Evolutionary conservation across 2,797 vertebrate genomes (phyloP).

Genomic region (Sphaeramia orbicularis): DNA sequence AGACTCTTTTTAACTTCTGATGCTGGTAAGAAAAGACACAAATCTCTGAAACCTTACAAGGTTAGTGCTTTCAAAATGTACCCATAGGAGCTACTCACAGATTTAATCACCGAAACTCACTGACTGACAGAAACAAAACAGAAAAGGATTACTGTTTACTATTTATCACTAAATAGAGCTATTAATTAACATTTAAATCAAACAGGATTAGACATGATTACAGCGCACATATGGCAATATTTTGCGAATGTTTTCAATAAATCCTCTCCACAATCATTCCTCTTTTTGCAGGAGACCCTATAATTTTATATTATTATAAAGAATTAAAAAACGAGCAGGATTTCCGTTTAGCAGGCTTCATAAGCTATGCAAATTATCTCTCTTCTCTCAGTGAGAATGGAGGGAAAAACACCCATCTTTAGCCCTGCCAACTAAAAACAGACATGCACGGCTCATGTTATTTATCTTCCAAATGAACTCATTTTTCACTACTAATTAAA

Average conservation of each 20-base stretch:
- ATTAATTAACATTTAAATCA: slow-evolving; percentile 26
- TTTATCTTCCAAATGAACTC: slow-evolving; percentile 86
- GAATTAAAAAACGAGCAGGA: slow-evolving; percentile 11
- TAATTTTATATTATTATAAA: slow-evolving; percentile 24
- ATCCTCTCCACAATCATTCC: slow-evolving; percentile 2
- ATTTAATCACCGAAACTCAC: slow-evolving; percentile 2
- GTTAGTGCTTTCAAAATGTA: neutral
- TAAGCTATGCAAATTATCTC: slow-evolving; percentile 50
- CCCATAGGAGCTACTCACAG: neutral
- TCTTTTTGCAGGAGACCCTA: slow-evolving; percentile 5
- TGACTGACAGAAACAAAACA: neutral
- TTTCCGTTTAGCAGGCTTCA: slow-evolving; percentile 19
- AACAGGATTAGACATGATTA: neutral
- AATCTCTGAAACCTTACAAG: neutral
- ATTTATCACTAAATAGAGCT: neutral
- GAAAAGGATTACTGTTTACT: slow-evolving; percentile 18
- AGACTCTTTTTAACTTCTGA: neutral
- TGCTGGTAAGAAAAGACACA: neutral
- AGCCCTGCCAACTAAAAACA: slow-evolving; percentile 79
- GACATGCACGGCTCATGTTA: slow-evolving; percentile 76
- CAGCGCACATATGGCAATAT: slow-evolving; percentile 2
- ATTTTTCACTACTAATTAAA: slow-evolving; percentile 88
- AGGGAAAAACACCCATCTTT: slow-evolving; percentile 66
- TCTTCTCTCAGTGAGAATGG: slow-evolving; percentile 27
- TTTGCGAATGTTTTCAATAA: slow-evolving; percentile 4